Evolutionary conservation across 2,797 vertebrate species (phyloP), one percentile per base, ranked within the genome.

Genomic region (Coilia nasus): DNA sequence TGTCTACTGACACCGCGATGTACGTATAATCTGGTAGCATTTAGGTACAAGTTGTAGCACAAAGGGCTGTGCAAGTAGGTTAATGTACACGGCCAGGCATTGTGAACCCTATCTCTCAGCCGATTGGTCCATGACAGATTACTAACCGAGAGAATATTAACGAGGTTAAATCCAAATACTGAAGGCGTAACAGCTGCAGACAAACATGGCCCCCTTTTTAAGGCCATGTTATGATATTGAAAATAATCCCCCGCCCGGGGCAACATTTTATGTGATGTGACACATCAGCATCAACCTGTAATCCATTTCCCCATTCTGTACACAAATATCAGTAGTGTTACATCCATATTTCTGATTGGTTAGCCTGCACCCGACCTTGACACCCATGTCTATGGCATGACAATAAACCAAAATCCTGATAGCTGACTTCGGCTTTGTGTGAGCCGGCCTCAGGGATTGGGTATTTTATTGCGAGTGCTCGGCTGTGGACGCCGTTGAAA

Each of bases 1-100:
- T 92, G 91, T 92, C 86, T 93, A 94, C 91, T 93, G 93, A 96
- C 95, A 94, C 94, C 89, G 93, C 90, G 91, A 92, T 91, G 96
- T 95, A 96, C 91, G 92, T 91, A 84, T 96, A 96, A 97, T 97
- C 95, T 96, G 95, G 95, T 96, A 95, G 91, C 91, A 94, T 92
- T 91, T 92, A 93, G 93, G 88, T 94, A 93, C 93, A 96, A 93
- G 93, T 94, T 94, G 93, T 92, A 94, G 92, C 91, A 94, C 91
- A 93, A 94, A 95, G 92, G 84, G 88, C 95, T 91, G 90, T 94
- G 94, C 93, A 93, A 95, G 93, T 95, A 94, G 94, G 94, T 95
- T 96, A 95, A 93, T 91, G 94, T 92, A 90, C 89, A 89, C 91
- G 90, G 92, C 91, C 88, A 89, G 91, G 90, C 88, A 90, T 93